These are phyloP conservation scores for Pogoniulus pusillus DNA, from an alignment of 2,797 vertebrate genomes.

Conservation along the genomic window DNA sequence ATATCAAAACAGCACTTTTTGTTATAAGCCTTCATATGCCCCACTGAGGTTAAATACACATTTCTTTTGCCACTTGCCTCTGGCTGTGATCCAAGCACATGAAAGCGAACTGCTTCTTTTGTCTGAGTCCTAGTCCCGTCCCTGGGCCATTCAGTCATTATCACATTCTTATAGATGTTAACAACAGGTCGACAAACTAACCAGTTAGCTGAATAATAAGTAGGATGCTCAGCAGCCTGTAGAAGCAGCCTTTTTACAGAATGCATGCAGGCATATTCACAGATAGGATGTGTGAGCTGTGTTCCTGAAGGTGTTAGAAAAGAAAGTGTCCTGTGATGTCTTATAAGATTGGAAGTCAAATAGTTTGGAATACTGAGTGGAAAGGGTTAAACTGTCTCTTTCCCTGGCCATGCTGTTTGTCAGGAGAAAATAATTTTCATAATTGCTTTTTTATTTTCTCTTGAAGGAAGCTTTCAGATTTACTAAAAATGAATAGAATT, in stretches of 20 bases:
- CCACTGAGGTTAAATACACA: not conserved
- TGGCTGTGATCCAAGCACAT: not conserved
- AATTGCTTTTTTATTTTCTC: not conserved
- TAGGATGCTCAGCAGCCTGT: not conserved
- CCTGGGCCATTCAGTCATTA: slow-evolving; percentile 12
- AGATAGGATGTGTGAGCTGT: not conserved
- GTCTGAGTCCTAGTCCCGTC: not conserved
- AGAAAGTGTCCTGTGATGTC: not conserved
- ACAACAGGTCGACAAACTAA: not conserved
- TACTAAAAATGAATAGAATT: not conserved
- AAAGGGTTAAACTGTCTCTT: not conserved
- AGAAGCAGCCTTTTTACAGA: not conserved
- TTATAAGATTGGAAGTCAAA: not conserved
- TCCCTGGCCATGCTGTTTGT: not conserved
- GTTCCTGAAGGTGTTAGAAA: not conserved
- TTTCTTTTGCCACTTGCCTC: not conserved
- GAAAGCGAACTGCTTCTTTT: not conserved
- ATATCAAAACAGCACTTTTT: not conserved
- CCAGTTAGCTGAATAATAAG: slow-evolving; percentile 13
- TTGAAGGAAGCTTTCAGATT: not conserved
- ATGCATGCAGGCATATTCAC: not conserved
- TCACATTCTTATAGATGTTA: slow-evolving; percentile 41
- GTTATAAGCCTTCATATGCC: not conserved
- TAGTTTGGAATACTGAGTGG: not conserved
- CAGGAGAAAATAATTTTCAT: not conserved